Base-by-base conservation (phyloP, 2,797 vertebrate genomes). In the Moxostoma hubbsi region DNA sequence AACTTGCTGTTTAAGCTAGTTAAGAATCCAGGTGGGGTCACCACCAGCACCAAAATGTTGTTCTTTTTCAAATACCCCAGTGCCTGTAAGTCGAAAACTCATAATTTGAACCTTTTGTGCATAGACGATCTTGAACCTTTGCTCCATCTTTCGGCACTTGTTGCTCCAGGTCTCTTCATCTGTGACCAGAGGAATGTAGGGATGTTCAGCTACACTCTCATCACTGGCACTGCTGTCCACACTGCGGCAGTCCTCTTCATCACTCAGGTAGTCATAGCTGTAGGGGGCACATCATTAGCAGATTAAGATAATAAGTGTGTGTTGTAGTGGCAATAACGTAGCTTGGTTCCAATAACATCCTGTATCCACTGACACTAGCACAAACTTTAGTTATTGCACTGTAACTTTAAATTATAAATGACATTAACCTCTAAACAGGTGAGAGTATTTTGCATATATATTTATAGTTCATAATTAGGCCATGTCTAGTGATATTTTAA, bases 111-210 rank as follows among this genome's bases (percentile, higher is more conserved):
- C 97, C 96, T 99, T 99, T 85, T 99, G 97, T 62, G 97, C 97
- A 0, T 98, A 97, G 83, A 98, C 96, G 0, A 98, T 98, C 90
- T 98, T 97, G 71, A 98, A 99, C 87, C 97, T 95, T 91, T 99
- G 97, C 91, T 99, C 98, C 97, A 98, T 98, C 90, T 97, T 98
- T 89, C 96, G 96, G 88, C 97, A 99, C 84, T 97, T 99, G 93
- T 92, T 97, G 92, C 97, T 97, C 97, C 97, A 99, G 91, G 95
- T 99, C 92, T 99, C 97, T 90, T 99, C 97, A 1, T 97, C 96
- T 0, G 98, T 96, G 87, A 98, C 96, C 86, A 99, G 92, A 0
- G 97, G 97, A 88, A 98, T 90, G 89, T 98, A 98, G 57, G 97
- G 97, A 87, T 96, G 97, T 54, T 99, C 97, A 0, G 97, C 96